Conservation (phyloP, 2,113 vertebrate genomes). For the Myrmecophaga tridactyla region DNA sequence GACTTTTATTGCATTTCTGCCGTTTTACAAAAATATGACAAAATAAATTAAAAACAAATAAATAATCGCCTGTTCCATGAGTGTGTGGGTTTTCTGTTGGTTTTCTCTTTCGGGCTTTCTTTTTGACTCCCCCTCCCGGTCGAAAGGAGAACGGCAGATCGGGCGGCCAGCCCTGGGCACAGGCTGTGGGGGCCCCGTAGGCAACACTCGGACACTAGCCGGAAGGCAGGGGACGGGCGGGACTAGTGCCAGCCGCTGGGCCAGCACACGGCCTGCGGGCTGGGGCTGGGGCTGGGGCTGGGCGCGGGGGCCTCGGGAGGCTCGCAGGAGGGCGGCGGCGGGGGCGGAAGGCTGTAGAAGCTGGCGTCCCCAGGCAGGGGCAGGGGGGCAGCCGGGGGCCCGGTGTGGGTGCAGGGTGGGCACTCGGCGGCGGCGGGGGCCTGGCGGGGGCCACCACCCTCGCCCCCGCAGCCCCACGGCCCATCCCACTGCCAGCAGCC, state of each 20-base stretch:
- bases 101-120: slow-evolving; percentile 57
- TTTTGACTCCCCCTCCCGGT: background rate
- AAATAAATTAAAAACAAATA: slow-evolving; percentile 99
- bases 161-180: too few species aligned
- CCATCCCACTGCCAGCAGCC: slow-evolving; percentile 78
- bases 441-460: background rate
- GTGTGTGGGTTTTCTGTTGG: slow-evolving; percentile 44
- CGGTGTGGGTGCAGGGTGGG: slow-evolving; percentile 52
- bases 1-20: slow-evolving; percentile 96
- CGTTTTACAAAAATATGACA: slow-evolving; percentile 99
- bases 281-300: slow-evolving; percentile 57
- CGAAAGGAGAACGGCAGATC: slow-evolving; percentile 43
- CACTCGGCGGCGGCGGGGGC: slow-evolving; percentile 39
- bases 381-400: background rate
- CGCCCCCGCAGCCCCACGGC: slow-evolving; percentile 71
- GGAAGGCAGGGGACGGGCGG: background rate
- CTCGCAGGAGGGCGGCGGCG: background rate
- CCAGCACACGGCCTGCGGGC: slow-evolving; percentile 74
- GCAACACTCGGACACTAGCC: too few species aligned
- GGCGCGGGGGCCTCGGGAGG: background rate
- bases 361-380: slow-evolving; percentile 55
- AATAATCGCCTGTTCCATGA: slow-evolving; percentile 83
- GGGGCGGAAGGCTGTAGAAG: slow-evolving; percentile 71
- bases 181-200: too few species aligned
- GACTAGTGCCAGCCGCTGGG: slow-evolving; percentile 71